These are phyloP conservation scores for Coenonympha glycerion DNA, from an alignment of 2,888 invertebrate species.

Conservation along the genomic window DNA sequence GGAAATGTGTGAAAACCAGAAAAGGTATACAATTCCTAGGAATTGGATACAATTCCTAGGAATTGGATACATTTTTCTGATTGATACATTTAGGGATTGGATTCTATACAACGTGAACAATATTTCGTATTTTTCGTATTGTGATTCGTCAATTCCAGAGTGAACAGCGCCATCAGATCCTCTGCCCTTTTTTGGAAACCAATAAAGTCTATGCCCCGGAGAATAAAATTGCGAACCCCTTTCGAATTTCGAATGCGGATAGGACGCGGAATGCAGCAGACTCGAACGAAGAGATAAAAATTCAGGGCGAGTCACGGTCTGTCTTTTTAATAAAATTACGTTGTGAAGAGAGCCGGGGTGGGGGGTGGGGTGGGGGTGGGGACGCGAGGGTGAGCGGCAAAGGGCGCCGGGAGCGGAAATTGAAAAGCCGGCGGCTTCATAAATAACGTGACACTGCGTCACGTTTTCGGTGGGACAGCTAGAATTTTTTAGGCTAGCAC, in stretches of 20 bases:
- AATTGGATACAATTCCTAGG: too few species aligned
- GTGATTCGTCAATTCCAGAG: too few species aligned
- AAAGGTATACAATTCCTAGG: too few species aligned
- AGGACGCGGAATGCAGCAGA: conserved; percentile 33
- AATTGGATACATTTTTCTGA: too few species aligned
- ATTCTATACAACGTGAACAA: too few species aligned
- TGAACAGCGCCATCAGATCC: too few species aligned
- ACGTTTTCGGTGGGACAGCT: conserved; percentile 1
- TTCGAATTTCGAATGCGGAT: conserved; percentile 34
- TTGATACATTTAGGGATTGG: too few species aligned
- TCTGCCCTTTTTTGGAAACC: too few species aligned
- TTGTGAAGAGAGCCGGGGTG: conserved; percentile 31
- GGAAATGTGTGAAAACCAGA: too few species aligned
- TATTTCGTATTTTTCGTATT: too few species aligned
- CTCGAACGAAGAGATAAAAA: conserved; percentile 54
- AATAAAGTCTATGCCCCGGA: conserved; percentile 7
- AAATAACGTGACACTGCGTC: not conserved
- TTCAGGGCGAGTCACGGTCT: conserved; percentile 46
- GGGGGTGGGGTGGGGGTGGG: conserved; percentile 25
- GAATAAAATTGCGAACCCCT: conserved; percentile 31
- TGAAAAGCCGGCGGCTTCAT: conserved; percentile 60
- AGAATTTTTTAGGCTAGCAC: conserved; percentile 34
- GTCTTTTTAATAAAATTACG: conserved; percentile 72
- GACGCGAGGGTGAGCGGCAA: conserved; percentile 41
- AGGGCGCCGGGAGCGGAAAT: conserved; percentile 54